A percentile compares a stretch with the other conserved stretches of the same genome.
These are phyloP conservation scores for Trichogramma pretiosum DNA, from an alignment of 1,140 invertebrate genomes.

Conservation along the genomic window DNA sequence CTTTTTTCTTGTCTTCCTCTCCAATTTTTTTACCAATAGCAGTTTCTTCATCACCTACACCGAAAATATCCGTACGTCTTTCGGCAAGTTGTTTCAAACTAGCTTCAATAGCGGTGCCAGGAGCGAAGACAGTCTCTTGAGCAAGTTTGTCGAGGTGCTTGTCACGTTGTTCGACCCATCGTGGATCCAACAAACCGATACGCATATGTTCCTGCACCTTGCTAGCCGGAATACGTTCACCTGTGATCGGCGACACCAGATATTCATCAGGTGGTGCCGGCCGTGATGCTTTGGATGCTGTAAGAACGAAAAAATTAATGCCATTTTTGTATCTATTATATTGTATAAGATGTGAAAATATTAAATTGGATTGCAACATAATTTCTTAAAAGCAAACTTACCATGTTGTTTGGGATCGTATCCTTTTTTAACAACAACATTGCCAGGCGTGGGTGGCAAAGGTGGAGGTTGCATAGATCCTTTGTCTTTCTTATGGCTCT, in stretches of 20 bases:
- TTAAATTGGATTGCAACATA: too few relatives aligned
- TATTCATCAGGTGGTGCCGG: slow-evolving; percentile 71
- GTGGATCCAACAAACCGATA: slow-evolving; percentile 92
- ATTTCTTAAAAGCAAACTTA: too few relatives aligned
- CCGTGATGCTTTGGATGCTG: slow-evolving; percentile 50
- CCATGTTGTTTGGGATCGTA: slow-evolving; percentile 88
- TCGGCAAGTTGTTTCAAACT: slow-evolving; percentile 94
- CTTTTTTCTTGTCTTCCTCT: slow-evolving; percentile 81
- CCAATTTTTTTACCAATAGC: slow-evolving; percentile 99
- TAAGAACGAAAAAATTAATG: slow-evolving; percentile 12
- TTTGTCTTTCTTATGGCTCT: slow-evolving; percentile 44
- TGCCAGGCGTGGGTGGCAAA: slow-evolving; percentile 80
- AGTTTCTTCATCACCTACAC: slow-evolving; percentile 95
- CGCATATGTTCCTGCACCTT: slow-evolving; percentile 98
- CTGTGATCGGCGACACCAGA: slow-evolving; percentile 96
- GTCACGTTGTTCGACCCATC: slow-evolving; percentile 96
- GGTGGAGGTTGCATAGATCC: slow-evolving; percentile 54
- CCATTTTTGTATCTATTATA: too few relatives aligned
- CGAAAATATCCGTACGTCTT: slow-evolving; percentile 99
- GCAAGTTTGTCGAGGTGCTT: slow-evolving; percentile 76
- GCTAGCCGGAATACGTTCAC: slow-evolving; percentile 91
- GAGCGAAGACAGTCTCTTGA: slow-evolving; percentile 79
- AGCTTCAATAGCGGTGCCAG: slow-evolving; percentile 85
- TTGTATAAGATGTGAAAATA: too few relatives aligned
- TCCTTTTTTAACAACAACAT: slow-evolving; percentile 90